phyloP scores from a whole-genome alignment of 2,888 invertebrate genomes.

The Alloscopus bannaensis region DNA sequence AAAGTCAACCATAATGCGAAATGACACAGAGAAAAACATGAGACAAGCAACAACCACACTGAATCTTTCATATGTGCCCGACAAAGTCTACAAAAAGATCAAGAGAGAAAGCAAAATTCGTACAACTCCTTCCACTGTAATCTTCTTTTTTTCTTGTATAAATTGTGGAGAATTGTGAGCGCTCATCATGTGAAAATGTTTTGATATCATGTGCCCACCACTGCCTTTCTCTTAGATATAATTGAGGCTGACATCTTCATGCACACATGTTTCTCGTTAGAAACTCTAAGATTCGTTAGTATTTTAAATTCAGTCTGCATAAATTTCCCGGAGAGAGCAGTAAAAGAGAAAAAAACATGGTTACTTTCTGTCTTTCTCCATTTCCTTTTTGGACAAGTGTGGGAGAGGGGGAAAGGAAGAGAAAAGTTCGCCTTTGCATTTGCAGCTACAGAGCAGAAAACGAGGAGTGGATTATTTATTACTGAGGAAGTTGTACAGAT shows the following conservation, averaged over 20 bases:
- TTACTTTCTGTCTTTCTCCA: constrained; percentile 8
- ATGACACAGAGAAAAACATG: constrained; percentile 19
- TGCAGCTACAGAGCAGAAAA: constrained; percentile 13
- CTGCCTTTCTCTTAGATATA: constrained; percentile 19
- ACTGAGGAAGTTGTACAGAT: constrained; percentile 14
- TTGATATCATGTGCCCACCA: background rate
- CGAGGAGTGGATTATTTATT: constrained; percentile 54
- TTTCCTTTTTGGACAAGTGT: too few species aligned
- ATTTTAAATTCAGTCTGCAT: constrained; percentile 59
- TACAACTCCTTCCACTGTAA: constrained; percentile 17
- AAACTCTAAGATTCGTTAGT: constrained; percentile 53
- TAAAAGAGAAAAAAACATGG: constrained; percentile 60
- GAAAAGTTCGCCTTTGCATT: constrained; percentile 21
- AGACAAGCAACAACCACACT: constrained; percentile 27
- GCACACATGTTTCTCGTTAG: constrained; percentile 50
- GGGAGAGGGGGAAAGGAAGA: too few species aligned
- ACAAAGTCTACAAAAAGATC: too few species aligned
- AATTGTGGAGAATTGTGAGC: constrained; percentile 35
- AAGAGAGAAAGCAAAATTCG: too few species aligned
- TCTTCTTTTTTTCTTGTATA: constrained; percentile 9
- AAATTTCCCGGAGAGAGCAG: constrained; percentile 56
- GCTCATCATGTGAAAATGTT: background rate
- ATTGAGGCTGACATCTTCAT: constrained; percentile 44
- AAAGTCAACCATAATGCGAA: constrained; percentile 43
- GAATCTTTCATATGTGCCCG: constrained; percentile 1